These are phyloP conservation scores for Idris sp. DNA, from an alignment of 1,140 invertebrate species.

Conservation along the genomic window DNA sequence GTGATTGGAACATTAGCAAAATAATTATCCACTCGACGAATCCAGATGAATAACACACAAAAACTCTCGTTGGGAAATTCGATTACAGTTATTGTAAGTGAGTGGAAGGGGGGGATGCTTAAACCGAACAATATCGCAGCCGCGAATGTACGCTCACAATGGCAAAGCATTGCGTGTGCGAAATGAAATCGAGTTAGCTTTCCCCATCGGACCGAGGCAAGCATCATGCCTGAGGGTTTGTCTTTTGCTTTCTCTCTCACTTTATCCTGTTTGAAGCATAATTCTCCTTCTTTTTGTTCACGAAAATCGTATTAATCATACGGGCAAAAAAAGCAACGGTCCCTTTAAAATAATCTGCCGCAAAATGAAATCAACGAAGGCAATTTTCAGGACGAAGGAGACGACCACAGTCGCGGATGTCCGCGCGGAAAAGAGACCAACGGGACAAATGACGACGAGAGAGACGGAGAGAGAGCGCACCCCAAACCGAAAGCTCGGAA, in stretches of 20 bases:
- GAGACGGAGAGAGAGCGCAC: slow-evolving; percentile 38
- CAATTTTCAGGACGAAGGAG: slow-evolving; percentile 71
- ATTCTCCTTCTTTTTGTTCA: slow-evolving; percentile 15
- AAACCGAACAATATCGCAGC: slow-evolving; percentile 53
- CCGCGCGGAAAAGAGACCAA: slow-evolving; percentile 51
- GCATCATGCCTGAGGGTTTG: slow-evolving; percentile 51
- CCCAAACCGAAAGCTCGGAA: slow-evolving; percentile 67
- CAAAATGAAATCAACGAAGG: slow-evolving; percentile 77
- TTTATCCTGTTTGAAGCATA: no score
- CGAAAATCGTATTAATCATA: slow-evolving; percentile 76
- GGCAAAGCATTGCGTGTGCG: slow-evolving; percentile 59
- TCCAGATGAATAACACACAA: slow-evolving; percentile 39
- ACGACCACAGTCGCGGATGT: slow-evolving; percentile 49
- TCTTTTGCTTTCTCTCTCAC: background rate
- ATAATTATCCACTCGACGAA: slow-evolving; percentile 25
- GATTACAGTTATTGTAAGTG: slow-evolving; percentile 54
- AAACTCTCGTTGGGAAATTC: slow-evolving; percentile 55
- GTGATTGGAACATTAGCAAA: background rate
- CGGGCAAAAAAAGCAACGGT: slow-evolving; percentile 67
- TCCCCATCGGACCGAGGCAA: slow-evolving; percentile 45
- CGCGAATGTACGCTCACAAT: slow-evolving; percentile 47
- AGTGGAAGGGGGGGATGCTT: slow-evolving; percentile 36
- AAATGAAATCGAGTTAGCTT: slow-evolving; percentile 72
- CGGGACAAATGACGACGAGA: slow-evolving; percentile 76
- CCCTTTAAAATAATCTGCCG: slow-evolving; percentile 77